Base-by-base conservation (phyloP, 1,140 invertebrate genomes). In the Panulirus ornatus region DNA sequence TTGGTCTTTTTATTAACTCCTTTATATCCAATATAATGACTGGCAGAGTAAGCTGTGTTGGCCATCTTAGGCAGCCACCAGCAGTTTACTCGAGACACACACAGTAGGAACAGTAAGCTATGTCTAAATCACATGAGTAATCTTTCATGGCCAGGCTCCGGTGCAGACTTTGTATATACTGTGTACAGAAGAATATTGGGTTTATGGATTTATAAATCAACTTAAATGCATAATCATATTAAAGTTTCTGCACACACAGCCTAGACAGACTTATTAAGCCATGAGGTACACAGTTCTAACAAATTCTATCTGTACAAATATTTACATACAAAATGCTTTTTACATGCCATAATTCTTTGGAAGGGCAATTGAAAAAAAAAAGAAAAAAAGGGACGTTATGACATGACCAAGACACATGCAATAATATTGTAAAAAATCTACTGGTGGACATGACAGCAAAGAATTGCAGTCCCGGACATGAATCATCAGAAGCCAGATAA, bases 1-100 rank as follows among this genome's bases (percentile, higher is more conserved):
- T 71, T 88, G 63, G 78, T 88, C 86, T 82, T 88, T 88, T 88
- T 81, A 81, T 88, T 88, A 88, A 81, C 86, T 88, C 63, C 76
- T 88, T 88, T 88, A 88, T 88, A 88, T 88, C 86, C 86, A 82
- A 88, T 88, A 88, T 88, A 88, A 88, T 88, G 86, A 88, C 86
- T 88, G 75, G 76, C 58, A 70, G 78, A 81, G 86, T 81, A 44
- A 88, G 78, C 63, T 71, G 63, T 36, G 44, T 14, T 58, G 44
- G 86, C 54, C 84, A 84, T 38, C 82, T 70, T 36, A 88, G 73
- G 78, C 30, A 34, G 76, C 75, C 58, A 66, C 27, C 63, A n/a
- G 58, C 63, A 36, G 63, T 54, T 71, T 54, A 79, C 84, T 75
- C 84, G 42, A 27, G 75, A 88, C 75, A 88, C 86, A 88, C 84